phyloP scores from a whole-genome alignment of 2,797 vertebrate species.

The Sus cebifrons region DNA sequence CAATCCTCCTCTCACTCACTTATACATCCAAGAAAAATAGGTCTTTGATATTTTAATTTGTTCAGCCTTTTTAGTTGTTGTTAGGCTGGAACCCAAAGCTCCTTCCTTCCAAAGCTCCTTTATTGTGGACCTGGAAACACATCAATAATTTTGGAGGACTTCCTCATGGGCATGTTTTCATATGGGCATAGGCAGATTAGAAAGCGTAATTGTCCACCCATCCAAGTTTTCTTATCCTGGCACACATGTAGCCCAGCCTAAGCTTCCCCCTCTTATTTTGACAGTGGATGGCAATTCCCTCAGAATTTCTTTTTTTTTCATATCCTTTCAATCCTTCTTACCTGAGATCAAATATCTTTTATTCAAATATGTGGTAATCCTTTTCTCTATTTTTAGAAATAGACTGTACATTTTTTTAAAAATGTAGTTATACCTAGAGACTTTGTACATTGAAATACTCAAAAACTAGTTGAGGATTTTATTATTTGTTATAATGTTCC shows the following conservation, averaged over 20 bases:
- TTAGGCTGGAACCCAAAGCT: neutral
- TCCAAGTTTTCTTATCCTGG: neutral
- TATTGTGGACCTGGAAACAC: neutral
- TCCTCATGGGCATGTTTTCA: neutral
- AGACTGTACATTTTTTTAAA: neutral
- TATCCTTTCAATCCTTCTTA: neutral
- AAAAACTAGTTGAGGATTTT: neutral
- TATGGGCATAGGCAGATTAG: neutral
- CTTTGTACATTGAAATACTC: neutral
- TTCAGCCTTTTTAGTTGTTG: neutral
- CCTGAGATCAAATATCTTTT: neutral
- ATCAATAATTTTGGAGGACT: neutral
- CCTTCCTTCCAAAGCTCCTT: neutral
- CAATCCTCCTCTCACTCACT: neutral
- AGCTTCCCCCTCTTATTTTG: neutral
- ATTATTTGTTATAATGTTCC: neutral
- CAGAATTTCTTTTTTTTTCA: neutral
- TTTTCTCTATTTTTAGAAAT: neutral
- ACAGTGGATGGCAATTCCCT: neutral
- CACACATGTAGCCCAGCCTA: too few species aligned
- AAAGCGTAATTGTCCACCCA: neutral
- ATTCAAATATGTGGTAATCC: neutral
- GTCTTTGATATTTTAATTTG: neutral
- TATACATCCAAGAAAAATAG: neutral
- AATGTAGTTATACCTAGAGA: neutral